phyloP scores from a whole-genome alignment of 23 tunicate genomes.

The Trididemnum nubilum region DNA sequence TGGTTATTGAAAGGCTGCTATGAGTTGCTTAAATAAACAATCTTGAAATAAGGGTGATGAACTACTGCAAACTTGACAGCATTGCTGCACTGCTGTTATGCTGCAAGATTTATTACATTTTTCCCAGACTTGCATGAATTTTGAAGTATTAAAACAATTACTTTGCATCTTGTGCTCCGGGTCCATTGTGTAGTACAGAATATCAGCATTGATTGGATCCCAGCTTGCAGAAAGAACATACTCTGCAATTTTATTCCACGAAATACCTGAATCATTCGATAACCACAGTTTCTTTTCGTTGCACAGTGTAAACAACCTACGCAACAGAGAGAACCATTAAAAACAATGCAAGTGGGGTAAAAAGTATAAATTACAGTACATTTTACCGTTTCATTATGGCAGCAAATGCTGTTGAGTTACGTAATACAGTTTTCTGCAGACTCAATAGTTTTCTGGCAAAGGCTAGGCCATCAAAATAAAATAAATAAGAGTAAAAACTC shows the following conservation, averaged over 20 bases:
- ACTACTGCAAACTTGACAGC: too few relatives aligned
- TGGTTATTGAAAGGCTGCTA: too few relatives aligned
- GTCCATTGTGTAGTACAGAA: slow-evolving; percentile 76
- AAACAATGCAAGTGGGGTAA: not conserved
- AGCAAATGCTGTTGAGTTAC: too few relatives aligned
- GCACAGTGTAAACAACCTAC: slow-evolving; percentile 42
- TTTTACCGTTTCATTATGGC: not conserved
- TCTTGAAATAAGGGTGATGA: too few relatives aligned
- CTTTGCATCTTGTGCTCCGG: slow-evolving; percentile 52
- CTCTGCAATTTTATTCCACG: slow-evolving; percentile 42
- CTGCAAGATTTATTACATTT: too few relatives aligned
- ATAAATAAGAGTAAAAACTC: too few relatives aligned
- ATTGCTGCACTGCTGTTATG: too few relatives aligned
- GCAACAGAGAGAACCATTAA: not conserved
- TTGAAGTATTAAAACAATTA: slow-evolving; percentile 1
- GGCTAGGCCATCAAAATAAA: too few relatives aligned
- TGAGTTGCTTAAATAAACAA: too few relatives aligned
- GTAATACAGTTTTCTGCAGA: too few relatives aligned
- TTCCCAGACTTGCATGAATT: too few relatives aligned
- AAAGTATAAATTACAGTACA: not conserved
- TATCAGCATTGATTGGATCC: slow-evolving; percentile 65
- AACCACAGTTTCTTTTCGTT: slow-evolving; percentile 16
- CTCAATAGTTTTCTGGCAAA: too few relatives aligned
- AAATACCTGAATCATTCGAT: slow-evolving; percentile 57
- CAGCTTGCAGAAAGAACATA: slow-evolving; percentile 50